Evolutionary conservation across 2,797 vertebrate species (phyloP).

Genomic region (Hoplostethus mediterraneus): DNA sequence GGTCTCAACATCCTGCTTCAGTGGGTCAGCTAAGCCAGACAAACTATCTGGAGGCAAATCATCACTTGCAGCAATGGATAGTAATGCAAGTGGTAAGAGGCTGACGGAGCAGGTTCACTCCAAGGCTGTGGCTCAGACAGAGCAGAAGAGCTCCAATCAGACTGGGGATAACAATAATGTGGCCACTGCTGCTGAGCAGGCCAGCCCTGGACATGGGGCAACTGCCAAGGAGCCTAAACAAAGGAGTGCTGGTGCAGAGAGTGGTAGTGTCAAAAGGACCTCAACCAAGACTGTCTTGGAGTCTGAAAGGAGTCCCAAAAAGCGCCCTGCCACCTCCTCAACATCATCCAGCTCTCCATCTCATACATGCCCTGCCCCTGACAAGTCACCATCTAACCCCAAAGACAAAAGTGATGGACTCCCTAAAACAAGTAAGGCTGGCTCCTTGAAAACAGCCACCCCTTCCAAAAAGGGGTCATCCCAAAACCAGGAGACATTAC

Average conservation of each 20-base stretch:
- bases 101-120: slow-evolving; percentile 81
- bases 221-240: slow-evolving; percentile 88
- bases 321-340: slow-evolving; percentile 84
- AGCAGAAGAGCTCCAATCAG: slow-evolving; percentile 81
- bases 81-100: slow-evolving; percentile 82
- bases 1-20: slow-evolving; percentile 88
- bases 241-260: slow-evolving; percentile 75
- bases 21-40: slow-evolving; percentile 85
- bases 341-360: slow-evolving; percentile 87
- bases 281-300: slow-evolving; percentile 83
- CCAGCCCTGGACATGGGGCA: slow-evolving; percentile 83
- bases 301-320: slow-evolving; percentile 87
- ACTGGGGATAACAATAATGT: slow-evolving; percentile 92
- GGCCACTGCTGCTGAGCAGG: slow-evolving; percentile 87
- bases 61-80: slow-evolving; percentile 78
- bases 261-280: slow-evolving; percentile 78
- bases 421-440: slow-evolving; percentile 83
- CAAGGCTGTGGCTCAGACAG: slow-evolving; percentile 82
- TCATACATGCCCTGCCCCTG: slow-evolving; percentile 84
- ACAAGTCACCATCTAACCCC: slow-evolving; percentile 74
- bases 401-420: slow-evolving; percentile 86
- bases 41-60: slow-evolving; percentile 84
- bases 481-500: slow-evolving; percentile 62
- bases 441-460: slow-evolving; percentile 82
- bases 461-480: slow-evolving; percentile 87